These are phyloP conservation scores for Apodemus sylvaticus DNA, from an alignment of 2,113 vertebrate genomes.

Conservation along the genomic window DNA sequence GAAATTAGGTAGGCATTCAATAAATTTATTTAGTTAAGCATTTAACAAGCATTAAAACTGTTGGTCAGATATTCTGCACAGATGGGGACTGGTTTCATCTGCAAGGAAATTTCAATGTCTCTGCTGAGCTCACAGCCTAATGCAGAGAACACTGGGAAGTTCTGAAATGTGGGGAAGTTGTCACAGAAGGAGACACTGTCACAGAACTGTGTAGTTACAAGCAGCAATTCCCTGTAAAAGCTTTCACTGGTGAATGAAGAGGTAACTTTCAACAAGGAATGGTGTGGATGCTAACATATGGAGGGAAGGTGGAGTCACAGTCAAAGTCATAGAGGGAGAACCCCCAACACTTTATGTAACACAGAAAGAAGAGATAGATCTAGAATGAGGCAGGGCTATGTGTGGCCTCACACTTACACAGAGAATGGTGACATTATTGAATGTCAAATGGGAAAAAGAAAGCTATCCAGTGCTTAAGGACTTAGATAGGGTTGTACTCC, in stretches of 20 bases:
- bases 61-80: background rate
- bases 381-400: background rate
- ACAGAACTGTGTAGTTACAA: background rate
- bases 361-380: no score
- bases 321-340: background rate
- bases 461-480: background rate
- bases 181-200: background rate
- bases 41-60: background rate
- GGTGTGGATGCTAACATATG: background rate
- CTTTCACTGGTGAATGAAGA: rapidly evolving
- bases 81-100: background rate
- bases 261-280: background rate
- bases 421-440: background rate
- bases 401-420: background rate
- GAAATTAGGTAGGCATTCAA: background rate
- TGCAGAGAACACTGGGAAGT: background rate
- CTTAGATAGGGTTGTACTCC: background rate
- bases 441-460: no score
- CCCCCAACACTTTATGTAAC: background rate
- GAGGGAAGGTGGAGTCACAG: background rate
- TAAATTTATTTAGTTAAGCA: background rate
- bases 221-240: no score
- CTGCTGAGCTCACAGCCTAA: background rate
- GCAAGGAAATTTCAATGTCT: background rate
- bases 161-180: no score